Conservation (phyloP, 1,140 invertebrate genomes). For the Tetragnatha versicolor region DNA sequence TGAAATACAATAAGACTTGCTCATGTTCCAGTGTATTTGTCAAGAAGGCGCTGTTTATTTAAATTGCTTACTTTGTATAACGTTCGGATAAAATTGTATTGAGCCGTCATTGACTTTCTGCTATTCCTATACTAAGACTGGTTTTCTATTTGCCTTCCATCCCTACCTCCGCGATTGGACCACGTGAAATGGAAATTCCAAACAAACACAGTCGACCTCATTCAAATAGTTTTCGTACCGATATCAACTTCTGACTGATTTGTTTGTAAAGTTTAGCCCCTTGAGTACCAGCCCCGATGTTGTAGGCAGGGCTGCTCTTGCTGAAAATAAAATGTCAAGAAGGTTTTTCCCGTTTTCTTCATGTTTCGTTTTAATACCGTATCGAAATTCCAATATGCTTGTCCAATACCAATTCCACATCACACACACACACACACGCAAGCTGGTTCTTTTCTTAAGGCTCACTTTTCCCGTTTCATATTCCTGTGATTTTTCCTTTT, state of each 20-base stretch:
- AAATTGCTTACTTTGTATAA: conserved; percentile 19
- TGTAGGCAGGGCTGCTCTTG: background rate
- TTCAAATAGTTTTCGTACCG: conserved; percentile 26
- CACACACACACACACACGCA: too few species aligned
- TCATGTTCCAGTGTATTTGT: conserved; percentile 9
- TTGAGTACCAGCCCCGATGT: conserved; percentile 2
- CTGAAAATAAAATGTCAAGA: conserved; percentile 5
- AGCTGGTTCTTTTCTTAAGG: too few species aligned
- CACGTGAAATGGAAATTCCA: conserved; percentile 16
- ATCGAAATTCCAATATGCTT: background rate
- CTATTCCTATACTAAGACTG: background rate
- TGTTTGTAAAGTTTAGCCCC: conserved; percentile 6
- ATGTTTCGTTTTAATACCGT: background rate
- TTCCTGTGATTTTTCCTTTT: too few species aligned
- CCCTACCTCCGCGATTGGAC: background rate
- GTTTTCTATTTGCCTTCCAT: conserved; percentile 13
- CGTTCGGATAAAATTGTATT: conserved; percentile 1
- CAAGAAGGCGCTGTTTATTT: conserved; percentile 1
- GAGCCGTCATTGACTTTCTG: background rate
- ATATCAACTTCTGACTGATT: conserved; percentile 20
- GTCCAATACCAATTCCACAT: background rate
- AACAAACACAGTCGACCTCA: conserved; percentile 22
- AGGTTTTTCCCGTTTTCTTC: background rate
- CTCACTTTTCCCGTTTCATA: too few species aligned
- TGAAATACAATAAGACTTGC: background rate